Percentiles rank a stretch among this genome's conserved stretches.
phyloP scores from a whole-genome alignment of 1,140 invertebrate species.

The Panagrolaimus sp. region DNA sequence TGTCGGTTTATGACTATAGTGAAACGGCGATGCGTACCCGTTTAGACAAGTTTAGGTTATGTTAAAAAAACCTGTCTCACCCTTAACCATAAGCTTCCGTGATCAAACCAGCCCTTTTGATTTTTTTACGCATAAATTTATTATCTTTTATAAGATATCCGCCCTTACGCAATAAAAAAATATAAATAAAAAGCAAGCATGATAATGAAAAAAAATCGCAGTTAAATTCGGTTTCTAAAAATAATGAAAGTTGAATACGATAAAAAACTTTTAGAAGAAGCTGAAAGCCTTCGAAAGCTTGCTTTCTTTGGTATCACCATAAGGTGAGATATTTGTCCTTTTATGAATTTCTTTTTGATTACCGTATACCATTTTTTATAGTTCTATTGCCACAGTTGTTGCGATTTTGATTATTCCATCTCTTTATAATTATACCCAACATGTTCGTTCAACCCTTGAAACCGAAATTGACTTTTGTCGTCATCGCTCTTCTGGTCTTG shows the following conservation, averaged over 20 bases:
- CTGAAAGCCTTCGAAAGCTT: constrained; percentile 1
- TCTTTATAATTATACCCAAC: constrained; percentile 47
- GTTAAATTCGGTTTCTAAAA: neutral
- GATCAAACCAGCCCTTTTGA: too few relatives aligned
- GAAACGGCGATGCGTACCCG: too few relatives aligned
- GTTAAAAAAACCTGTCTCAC: too few relatives aligned
- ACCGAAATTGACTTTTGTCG: constrained; percentile 47
- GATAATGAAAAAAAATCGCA: too few relatives aligned
- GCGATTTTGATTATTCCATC: constrained; percentile 39
- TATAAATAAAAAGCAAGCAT: too few relatives aligned
- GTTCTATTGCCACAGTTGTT: constrained; percentile 41
- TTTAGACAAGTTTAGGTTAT: too few relatives aligned
- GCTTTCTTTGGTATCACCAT: constrained; percentile 4
- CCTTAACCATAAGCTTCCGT: too few relatives aligned
- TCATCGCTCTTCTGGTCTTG: constrained; percentile 35
- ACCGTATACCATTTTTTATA: constrained; percentile 18
- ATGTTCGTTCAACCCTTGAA: constrained; percentile 42
- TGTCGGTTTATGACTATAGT: too few relatives aligned
- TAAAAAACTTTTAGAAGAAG: constrained; percentile 10
- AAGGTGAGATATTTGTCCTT: neutral
- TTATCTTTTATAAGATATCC: too few relatives aligned
- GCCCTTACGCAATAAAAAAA: too few relatives aligned
- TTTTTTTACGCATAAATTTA: too few relatives aligned
- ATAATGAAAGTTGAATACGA: constrained; percentile 2
- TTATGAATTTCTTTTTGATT: neutral